Percentiles rank a stretch among this genome's conserved stretches.
Conservation (phyloP, 2,888 invertebrate species). For the Myopa testacea region DNA sequence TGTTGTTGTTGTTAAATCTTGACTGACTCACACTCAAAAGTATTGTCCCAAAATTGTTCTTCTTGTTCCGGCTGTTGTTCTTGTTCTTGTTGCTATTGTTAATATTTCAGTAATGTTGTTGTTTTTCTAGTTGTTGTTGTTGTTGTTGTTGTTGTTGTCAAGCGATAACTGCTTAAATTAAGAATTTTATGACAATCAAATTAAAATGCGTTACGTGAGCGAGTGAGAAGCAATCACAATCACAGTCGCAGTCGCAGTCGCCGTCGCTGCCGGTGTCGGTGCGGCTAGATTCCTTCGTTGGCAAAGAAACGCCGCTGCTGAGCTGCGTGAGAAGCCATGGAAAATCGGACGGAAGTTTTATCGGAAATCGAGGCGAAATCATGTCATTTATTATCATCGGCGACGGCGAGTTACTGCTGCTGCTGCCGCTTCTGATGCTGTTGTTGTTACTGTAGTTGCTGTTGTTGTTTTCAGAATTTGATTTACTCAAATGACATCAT, state of each 20-base stretch:
- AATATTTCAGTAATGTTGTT: background rate
- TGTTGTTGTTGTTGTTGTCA: conserved; percentile 1
- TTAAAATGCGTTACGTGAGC: background rate
- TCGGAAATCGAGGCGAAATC: conserved; percentile 25
- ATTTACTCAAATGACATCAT: too few species aligned
- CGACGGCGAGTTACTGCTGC: too few species aligned
- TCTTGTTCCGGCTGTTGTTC: background rate
- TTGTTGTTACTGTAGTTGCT: too few species aligned
- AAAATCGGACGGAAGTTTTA: conserved; percentile 36
- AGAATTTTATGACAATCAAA: background rate
- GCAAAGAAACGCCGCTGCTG: background rate
- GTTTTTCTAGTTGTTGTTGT: background rate
- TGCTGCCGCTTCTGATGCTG: too few species aligned
- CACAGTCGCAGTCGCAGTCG: background rate
- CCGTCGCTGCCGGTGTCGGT: too few species aligned
- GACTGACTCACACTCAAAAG: background rate
- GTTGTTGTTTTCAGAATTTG: too few species aligned
- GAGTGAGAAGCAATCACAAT: background rate
- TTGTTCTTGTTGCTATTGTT: conserved; percentile 17
- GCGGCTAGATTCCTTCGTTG: too few species aligned
- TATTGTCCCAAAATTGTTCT: background rate
- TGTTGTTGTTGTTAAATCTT: conserved; percentile 12
- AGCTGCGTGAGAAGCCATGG: conserved; percentile 6
- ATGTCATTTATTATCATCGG: conserved; percentile 3
- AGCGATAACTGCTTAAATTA: too few species aligned